A percentile compares a stretch with the other conserved stretches of the same genome.
Evolutionary conservation across 2,888 invertebrate genomes (phyloP).

Genomic region (Nymphalis urticae): DNA sequence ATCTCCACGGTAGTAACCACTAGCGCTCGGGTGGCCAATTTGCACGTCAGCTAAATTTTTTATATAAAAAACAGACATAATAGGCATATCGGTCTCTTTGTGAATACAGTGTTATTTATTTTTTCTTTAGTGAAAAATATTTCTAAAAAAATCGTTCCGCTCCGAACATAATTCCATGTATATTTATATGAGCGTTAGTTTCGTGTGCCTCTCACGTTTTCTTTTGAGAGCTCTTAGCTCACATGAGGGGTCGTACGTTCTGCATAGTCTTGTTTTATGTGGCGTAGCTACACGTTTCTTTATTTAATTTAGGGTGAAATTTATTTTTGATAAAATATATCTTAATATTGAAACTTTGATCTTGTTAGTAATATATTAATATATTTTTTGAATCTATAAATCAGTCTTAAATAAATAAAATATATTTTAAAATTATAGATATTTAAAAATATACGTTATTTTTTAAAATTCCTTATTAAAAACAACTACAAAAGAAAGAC

Average conservation of each 20-base stretch:
- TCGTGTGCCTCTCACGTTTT: conserved; percentile 21
- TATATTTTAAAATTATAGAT: no score
- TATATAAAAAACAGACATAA: no score
- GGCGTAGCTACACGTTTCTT: background rate
- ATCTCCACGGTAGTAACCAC: no score
- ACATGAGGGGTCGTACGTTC: conserved; percentile 19
- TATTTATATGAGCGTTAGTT: conserved; percentile 23
- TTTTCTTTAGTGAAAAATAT: conserved; percentile 4
- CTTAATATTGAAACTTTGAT: background rate
- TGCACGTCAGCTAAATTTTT: no score
- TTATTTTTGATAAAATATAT: background rate
- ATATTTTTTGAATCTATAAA: no score
- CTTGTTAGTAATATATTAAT: no score
- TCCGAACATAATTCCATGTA: conserved; percentile 19
- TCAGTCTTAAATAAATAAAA: no score
- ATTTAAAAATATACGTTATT: no score
- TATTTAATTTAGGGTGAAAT: background rate
- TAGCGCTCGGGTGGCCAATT: no score
- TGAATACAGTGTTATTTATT: no score
- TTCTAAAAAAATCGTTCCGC: conserved; percentile 12
- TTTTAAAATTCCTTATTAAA: background rate
- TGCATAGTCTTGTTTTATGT: conserved; percentile 17
- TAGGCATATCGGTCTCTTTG: no score
- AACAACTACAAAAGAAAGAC: background rate
- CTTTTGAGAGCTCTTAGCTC: conserved; percentile 28